Evolutionary conservation across 2,113 vertebrate species (phyloP).

Genomic region (Perca flavescens): DNA sequence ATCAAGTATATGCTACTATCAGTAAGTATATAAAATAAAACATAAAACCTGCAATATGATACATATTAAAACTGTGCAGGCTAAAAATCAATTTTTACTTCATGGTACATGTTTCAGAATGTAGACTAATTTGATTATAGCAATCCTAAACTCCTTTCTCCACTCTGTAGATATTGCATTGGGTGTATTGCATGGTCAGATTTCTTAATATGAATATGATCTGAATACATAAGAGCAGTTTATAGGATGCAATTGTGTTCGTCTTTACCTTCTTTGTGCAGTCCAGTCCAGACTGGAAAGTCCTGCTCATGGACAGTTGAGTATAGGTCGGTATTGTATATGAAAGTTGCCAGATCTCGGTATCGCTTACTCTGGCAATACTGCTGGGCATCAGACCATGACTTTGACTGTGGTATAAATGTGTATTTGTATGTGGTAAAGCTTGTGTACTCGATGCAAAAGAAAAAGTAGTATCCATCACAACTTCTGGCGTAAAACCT

Average conservation of each 20-base stretch:
- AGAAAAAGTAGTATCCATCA: fast-evolving
- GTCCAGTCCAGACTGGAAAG: conserved; percentile 57
- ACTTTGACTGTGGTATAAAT: conserved; percentile 1
- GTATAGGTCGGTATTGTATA: fast-evolving
- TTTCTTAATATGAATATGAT: too few species aligned
- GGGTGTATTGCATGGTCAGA: too few species aligned
- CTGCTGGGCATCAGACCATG: neutral
- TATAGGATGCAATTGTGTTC: neutral
- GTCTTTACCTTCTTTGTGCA: conserved; percentile 40
- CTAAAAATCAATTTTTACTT: too few species aligned
- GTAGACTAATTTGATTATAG: too few species aligned
- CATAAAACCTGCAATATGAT: too few species aligned
- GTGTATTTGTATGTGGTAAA: fast-evolving
- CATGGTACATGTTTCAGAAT: too few species aligned
- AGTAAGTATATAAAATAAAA: too few species aligned
- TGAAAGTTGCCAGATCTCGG: fast-evolving
- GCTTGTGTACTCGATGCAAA: neutral
- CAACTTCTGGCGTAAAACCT: neutral
- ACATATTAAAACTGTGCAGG: too few species aligned
- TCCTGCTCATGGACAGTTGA: fast-evolving
- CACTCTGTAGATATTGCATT: too few species aligned
- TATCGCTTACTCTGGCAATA: fast-evolving
- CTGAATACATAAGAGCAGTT: neutral
- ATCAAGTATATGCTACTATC: too few species aligned
- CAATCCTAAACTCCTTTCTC: too few species aligned